Percentiles rank a stretch among this genome's conserved stretches.
phyloP scores from a whole-genome alignment of 1,140 invertebrate species.

The Meloidogyne chitwoodi region DNA sequence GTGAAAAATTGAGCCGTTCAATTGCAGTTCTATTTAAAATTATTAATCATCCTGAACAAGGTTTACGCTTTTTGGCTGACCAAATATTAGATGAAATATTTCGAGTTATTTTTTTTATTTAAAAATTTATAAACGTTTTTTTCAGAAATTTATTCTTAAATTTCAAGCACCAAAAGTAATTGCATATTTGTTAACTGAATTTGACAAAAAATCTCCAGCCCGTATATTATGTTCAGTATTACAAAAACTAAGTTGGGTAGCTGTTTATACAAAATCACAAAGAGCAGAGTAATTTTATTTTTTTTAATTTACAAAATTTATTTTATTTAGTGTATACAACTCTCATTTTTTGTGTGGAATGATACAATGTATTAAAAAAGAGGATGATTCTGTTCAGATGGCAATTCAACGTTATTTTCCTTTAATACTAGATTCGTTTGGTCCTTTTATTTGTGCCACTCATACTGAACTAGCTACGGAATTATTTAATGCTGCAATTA shows the following conservation, averaged over 20 bases:
- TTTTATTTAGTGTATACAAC: slow-evolving; percentile 24
- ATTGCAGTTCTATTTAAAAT: slow-evolving; percentile 1
- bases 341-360: slow-evolving; percentile 21
- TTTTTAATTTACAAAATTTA: not conserved
- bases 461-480: slow-evolving; percentile 27
- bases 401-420: slow-evolving; percentile 25
- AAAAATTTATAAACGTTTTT: not conserved
- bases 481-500: slow-evolving; percentile 18
- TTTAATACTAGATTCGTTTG: slow-evolving; percentile 14
- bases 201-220: slow-evolving; percentile 19
- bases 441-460: not conserved
- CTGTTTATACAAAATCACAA: slow-evolving; percentile 12
- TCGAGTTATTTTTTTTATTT: slow-evolving; percentile 14
- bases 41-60: slow-evolving; percentile 17
- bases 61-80: slow-evolving; percentile 34
- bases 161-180: slow-evolving; percentile 29
- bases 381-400: slow-evolving; percentile 29
- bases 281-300: slow-evolving; percentile 16
- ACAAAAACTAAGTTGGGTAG: slow-evolving; percentile 19
- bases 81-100: slow-evolving; percentile 30
- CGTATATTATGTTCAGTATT: slow-evolving; percentile 22
- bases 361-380: not conserved
- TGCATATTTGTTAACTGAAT: slow-evolving; percentile 22
- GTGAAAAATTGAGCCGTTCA: not conserved
- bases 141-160: slow-evolving; percentile 33